Percentiles rank a stretch among this genome's conserved stretches.
phyloP scores from a whole-genome alignment of 2,888 invertebrate species.

The Spodoptera exigua region DNA sequence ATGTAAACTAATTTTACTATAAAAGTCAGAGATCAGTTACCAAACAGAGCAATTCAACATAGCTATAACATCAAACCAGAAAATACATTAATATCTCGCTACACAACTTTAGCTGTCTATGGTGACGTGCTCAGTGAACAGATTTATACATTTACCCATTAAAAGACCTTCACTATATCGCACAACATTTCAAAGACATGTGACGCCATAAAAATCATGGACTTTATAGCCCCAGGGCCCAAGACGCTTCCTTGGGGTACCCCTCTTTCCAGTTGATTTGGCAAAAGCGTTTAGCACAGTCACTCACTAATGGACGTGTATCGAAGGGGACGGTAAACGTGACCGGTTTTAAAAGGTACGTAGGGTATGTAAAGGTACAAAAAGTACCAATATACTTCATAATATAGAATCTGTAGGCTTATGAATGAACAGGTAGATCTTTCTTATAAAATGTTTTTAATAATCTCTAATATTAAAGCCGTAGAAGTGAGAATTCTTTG shows the following conservation, averaged over 20 bases:
- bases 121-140: no score
- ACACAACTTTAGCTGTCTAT: no score
- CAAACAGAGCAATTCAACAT: no score
- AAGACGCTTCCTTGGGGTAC: slow-evolving; percentile 35
- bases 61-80: no score
- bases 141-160: slow-evolving; percentile 5
- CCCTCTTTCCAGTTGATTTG: slow-evolving; percentile 68
- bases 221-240: slow-evolving; percentile 32
- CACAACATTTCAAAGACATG: slow-evolving; percentile 37
- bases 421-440: no score
- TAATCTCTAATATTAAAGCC: no score
- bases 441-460: no score
- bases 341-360: slow-evolving; percentile 52
- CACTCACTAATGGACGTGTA: slow-evolving; percentile 64
- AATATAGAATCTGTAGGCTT: no score
- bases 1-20: no score
- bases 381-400: slow-evolving; percentile 31
- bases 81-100: no score
- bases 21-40: no score
- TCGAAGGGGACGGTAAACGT: slow-evolving; percentile 41
- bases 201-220: slow-evolving; percentile 49
- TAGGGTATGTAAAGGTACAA: slow-evolving; percentile 15
- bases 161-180: slow-evolving; percentile 20
- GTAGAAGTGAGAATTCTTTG: no score
- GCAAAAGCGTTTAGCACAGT: slow-evolving; percentile 56